phyloP scores from a whole-genome alignment of 2,113 vertebrate species.

The Hyperopisus bebe region DNA sequence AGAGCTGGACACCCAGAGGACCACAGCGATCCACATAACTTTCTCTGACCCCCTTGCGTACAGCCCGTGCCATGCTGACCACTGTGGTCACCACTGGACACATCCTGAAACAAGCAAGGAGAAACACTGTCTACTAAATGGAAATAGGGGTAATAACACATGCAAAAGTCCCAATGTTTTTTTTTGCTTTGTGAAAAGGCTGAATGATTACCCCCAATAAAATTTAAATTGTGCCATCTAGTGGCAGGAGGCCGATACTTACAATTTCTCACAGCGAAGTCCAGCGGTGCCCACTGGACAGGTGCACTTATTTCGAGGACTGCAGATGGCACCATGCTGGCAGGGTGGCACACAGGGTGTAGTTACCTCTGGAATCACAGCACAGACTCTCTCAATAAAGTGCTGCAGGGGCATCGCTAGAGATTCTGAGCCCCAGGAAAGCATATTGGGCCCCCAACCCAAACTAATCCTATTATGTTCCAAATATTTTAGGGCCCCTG shows the following conservation, averaged over 20 bases:
- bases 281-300: constrained; percentile 63
- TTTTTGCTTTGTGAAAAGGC: not conserved
- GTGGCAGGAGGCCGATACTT: constrained; percentile 30
- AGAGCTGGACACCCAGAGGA: constrained; percentile 65
- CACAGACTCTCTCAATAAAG: not conserved
- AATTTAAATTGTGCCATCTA: not conserved
- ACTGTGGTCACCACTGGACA: constrained; percentile 67
- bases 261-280: constrained; percentile 67
- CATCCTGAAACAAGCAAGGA: constrained; percentile 41
- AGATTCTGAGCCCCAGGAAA: not conserved
- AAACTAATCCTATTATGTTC: not conserved
- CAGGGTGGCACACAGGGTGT: constrained; percentile 68
- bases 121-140: not conserved
- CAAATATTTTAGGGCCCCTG: not conserved
- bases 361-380: constrained; percentile 49
- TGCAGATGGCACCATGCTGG: constrained; percentile 61
- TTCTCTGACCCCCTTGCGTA: constrained; percentile 62
- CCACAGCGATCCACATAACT: constrained; percentile 71
- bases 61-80: constrained; percentile 63
- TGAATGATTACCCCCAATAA: not conserved
- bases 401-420: not conserved
- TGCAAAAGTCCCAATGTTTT: not conserved
- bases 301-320: constrained; percentile 63
- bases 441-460: not conserved
- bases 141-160: not conserved